These are phyloP conservation scores for Nannobrachium achirus DNA, from an alignment of 2,113 vertebrate genomes.

Conservation along the genomic window DNA sequence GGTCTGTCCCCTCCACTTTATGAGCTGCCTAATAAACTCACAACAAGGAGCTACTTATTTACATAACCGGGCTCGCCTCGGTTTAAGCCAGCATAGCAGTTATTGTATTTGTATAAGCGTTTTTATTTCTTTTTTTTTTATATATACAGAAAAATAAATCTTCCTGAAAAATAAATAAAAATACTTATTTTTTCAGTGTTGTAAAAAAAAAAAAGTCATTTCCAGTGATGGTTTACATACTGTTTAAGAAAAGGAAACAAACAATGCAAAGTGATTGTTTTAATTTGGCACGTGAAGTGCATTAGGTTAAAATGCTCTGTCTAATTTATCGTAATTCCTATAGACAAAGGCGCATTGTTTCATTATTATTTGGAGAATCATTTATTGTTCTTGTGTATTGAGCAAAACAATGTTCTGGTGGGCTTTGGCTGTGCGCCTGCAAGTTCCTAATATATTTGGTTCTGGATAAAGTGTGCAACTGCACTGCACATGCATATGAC, in stretches of 20 bases:
- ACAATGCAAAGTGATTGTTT: slow-evolving; percentile 5
- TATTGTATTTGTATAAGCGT: neutral
- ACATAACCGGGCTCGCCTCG: slow-evolving; percentile 1
- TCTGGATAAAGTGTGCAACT: neutral
- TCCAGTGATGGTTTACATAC: slow-evolving; percentile 1
- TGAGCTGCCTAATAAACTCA: slow-evolving; percentile 71
- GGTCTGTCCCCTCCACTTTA: slow-evolving; percentile 65
- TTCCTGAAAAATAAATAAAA: slow-evolving; percentile 1
- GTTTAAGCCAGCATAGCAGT: neutral
- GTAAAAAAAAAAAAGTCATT: neutral
- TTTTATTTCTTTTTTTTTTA: neutral
- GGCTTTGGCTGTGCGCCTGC: neutral
- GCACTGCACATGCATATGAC: no score
- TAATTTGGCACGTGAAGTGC: neutral
- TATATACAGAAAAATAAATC: neutral
- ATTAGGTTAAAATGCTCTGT: neutral
- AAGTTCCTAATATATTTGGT: neutral
- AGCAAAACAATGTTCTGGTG: neutral
- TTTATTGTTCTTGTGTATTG: neutral
- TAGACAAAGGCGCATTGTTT: neutral
- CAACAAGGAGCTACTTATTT: slow-evolving; percentile 45
- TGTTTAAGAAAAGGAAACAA: slow-evolving; percentile 3
- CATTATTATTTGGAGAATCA: neutral
- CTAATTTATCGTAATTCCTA: neutral
- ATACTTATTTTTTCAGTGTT: neutral